Evolutionary conservation across 2,888 invertebrate genomes (phyloP), one percentile per base, ranked within the genome.

Genomic region (Xestobium rufovillosum): DNA sequence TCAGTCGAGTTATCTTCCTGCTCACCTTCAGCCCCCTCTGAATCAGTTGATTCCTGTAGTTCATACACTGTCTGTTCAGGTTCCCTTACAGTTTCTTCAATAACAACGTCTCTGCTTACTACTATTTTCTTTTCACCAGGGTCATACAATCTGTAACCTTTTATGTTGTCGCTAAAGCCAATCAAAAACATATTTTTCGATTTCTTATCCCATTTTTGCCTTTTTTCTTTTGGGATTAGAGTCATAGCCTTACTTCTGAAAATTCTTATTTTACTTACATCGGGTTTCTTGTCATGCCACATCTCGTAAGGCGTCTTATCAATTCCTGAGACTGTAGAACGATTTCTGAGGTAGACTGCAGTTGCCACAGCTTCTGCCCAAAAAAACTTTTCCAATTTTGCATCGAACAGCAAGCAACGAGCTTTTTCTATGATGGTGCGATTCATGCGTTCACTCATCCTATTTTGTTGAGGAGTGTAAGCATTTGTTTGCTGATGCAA

Each of bases 391-490:
- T 38, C 39, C n/a, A 54, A 31, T 8, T 49, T 43, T 2, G 49
- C 48, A 33, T 52, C 51, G 29, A 49, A 50, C 9, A 52, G 9
- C 39, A 54, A 34, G 12, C 52, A 51, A 16, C 43, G 42, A n/a
- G 48, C 49, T 26, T 39, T 50, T 34, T 54, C 54, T 9, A 53
- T 45, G 2, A 52, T 14, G 4, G 48, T 48, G 2, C 53, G 16
- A 26, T 53, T 55, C 25, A 40, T 42, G 9, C 49, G 26, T 37
- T 63, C 57, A 3, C 56, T 52, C 4, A 47, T 39, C 0, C 58
- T 58, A 42, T 62, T 61, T 31, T 59, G 55, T 34, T 61, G 45
- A 2, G 57, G 60, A 1, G 47, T 56, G 26, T 61, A 53, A 0
- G 55, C 45, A 1, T 47, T 44, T 2, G 59, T 52, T 9, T 36